These are phyloP conservation scores for Tragulus kanchil DNA, from an alignment of 2,113 vertebrate genomes.

Conservation along the genomic window DNA sequence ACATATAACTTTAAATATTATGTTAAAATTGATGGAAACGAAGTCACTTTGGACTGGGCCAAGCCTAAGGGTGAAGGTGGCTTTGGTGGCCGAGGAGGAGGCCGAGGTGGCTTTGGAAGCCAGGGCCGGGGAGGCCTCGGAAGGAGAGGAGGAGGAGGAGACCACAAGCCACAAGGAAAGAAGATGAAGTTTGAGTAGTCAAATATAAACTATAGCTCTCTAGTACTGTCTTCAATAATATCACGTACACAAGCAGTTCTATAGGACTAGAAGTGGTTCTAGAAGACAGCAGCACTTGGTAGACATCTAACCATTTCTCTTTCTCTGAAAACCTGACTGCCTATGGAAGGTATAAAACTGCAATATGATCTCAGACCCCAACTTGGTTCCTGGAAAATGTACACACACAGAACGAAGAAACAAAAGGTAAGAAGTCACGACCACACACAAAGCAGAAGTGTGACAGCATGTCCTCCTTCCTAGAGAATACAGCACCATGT, in stretches of 20 bases:
- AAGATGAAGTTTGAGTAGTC: slow-evolving; percentile 95
- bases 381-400: slow-evolving; percentile 20
- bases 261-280: neutral
- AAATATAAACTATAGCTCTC: slow-evolving; percentile 52
- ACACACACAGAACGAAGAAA: neutral
- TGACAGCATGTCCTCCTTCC: neutral
- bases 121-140: slow-evolving; percentile 90
- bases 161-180: slow-evolving; percentile 94
- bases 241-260: neutral
- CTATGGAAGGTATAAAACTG: slow-evolving; percentile 20
- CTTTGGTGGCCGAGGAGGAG: slow-evolving; percentile 84
- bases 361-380: slow-evolving; percentile 43
- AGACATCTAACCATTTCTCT: too few relatives aligned
- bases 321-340: slow-evolving; percentile 30
- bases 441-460: neutral
- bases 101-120: slow-evolving; percentile 89
- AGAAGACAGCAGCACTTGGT: neutral
- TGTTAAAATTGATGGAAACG: too few relatives aligned
- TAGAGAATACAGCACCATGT: neutral
- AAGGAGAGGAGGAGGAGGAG: slow-evolving; percentile 87
- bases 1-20: too few relatives aligned
- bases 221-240: neutral
- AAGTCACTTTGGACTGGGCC: too few relatives aligned
- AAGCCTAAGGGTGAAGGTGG: slow-evolving; percentile 84
- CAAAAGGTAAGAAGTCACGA: neutral